Evolutionary conservation across 1,140 invertebrate species (phyloP).

Genomic region (Philaenus spumarius): DNA sequence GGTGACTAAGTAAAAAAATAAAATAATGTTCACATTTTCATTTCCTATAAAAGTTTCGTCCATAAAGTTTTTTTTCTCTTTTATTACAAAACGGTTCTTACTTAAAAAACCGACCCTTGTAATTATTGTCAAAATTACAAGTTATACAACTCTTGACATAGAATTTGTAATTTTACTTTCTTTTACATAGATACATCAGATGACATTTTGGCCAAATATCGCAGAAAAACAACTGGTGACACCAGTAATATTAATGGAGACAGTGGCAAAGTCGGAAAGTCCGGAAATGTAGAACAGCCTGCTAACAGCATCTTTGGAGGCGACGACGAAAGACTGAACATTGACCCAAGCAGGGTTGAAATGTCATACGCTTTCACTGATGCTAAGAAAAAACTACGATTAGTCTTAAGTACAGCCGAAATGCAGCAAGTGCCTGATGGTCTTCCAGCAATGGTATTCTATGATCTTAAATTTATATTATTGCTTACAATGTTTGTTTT

Average conservation of each 20-base stretch:
- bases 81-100: too few species aligned
- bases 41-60: too few species aligned
- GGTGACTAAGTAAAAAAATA: too few species aligned
- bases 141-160: too few species aligned
- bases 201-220: conserved; percentile 92
- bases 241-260: conserved; percentile 33
- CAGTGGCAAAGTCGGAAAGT: background rate
- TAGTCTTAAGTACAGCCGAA: conserved; percentile 82
- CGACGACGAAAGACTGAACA: conserved; percentile 12
- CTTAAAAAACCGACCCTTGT: too few species aligned
- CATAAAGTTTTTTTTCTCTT: too few species aligned
- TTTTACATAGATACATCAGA: conserved; percentile 68
- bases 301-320: background rate
- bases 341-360: conserved; percentile 45
- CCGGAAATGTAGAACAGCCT: background rate
- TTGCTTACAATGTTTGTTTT: too few species aligned
- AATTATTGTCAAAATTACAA: too few species aligned
- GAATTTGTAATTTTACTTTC: conserved; percentile 9
- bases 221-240: conserved; percentile 55
- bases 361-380: conserved; percentile 63
- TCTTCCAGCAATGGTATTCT: conserved; percentile 4
- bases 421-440: conserved; percentile 41
- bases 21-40: too few species aligned
- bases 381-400: conserved; percentile 86
- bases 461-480: too few species aligned